These are phyloP conservation scores for Tragelaphus imberbis DNA, from an alignment of 2,113 vertebrate species.

Conservation along the genomic window DNA sequence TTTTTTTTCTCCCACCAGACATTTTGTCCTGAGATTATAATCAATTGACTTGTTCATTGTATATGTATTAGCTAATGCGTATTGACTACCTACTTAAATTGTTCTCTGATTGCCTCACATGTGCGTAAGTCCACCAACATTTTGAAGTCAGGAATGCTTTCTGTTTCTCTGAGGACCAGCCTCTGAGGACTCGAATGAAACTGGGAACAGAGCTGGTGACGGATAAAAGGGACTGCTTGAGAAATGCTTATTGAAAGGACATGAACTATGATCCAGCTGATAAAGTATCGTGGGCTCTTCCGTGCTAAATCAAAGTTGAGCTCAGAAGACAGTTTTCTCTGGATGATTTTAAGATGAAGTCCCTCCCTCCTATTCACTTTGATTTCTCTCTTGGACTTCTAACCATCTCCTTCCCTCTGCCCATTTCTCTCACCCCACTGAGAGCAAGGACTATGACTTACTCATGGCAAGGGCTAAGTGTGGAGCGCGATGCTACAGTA, in stretches of 20 bases:
- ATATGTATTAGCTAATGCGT: neutral
- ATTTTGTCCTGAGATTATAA: slow-evolving; percentile 26
- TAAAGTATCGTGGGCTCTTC: neutral
- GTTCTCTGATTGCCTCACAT: slow-evolving; percentile 31
- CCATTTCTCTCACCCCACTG: neutral
- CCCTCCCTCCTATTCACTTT: neutral
- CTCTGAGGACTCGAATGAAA: neutral
- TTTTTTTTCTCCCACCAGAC: neutral
- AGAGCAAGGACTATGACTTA: neutral
- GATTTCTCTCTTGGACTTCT: neutral
- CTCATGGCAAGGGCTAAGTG: neutral
- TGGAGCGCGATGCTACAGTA: neutral
- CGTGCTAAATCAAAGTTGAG: neutral
- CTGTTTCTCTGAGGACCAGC: neutral
- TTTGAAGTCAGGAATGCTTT: neutral
- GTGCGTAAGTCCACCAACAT: neutral
- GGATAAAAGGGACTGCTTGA: neutral
- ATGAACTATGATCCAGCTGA: neutral
- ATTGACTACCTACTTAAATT: neutral
- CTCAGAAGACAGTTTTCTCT: neutral
- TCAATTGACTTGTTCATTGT: neutral
- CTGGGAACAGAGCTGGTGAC: neutral
- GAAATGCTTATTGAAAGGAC: neutral
- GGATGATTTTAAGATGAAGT: neutral
- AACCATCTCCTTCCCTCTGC: neutral